A percentile compares a stretch with the other conserved stretches of the same genome.
These are phyloP conservation scores for Synergus gifuensis DNA, from an alignment of 2,888 invertebrate species.

Conservation along the genomic window DNA sequence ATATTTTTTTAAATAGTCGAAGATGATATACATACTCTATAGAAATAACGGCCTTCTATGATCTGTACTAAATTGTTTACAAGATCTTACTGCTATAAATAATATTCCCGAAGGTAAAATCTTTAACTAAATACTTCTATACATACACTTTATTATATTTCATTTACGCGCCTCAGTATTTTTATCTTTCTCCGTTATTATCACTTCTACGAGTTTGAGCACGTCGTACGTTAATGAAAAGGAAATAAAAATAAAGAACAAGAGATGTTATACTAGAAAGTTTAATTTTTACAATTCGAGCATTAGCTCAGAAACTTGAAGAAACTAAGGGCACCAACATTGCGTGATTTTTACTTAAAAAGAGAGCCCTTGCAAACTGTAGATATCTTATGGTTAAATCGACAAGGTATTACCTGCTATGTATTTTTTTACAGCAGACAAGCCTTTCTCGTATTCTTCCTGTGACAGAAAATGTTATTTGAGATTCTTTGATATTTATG, in stretches of 20 bases:
- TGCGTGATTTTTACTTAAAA: not conserved
- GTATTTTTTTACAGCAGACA: not conserved
- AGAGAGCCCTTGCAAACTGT: not conserved
- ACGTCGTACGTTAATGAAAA: not conserved
- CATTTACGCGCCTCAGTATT: not conserved
- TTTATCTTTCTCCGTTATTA: not conserved
- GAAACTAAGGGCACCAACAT: not conserved
- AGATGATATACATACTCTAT: not conserved
- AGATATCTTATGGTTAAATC: not conserved
- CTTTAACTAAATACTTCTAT: not conserved
- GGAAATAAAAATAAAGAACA: not conserved
- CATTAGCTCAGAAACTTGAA: not conserved
- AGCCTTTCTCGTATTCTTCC: not conserved
- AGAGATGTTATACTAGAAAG: not conserved
- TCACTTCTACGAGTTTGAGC: not conserved
- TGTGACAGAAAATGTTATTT: slow-evolving; percentile 29
- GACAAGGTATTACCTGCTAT: not conserved
- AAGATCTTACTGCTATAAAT: slow-evolving; percentile 6
- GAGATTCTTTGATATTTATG: slow-evolving; percentile 27
- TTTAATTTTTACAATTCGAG: not conserved
- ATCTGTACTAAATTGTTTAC: slow-evolving; percentile 23
- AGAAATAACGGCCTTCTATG: slow-evolving; percentile 17
- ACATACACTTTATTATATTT: not conserved
- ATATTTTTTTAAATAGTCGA: slow-evolving; percentile 23
- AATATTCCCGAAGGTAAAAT: not conserved